Evolutionary conservation across 1,140 invertebrate species (phyloP), one percentile per base, ranked within the genome.

Genomic region (Apis mellifera): DNA sequence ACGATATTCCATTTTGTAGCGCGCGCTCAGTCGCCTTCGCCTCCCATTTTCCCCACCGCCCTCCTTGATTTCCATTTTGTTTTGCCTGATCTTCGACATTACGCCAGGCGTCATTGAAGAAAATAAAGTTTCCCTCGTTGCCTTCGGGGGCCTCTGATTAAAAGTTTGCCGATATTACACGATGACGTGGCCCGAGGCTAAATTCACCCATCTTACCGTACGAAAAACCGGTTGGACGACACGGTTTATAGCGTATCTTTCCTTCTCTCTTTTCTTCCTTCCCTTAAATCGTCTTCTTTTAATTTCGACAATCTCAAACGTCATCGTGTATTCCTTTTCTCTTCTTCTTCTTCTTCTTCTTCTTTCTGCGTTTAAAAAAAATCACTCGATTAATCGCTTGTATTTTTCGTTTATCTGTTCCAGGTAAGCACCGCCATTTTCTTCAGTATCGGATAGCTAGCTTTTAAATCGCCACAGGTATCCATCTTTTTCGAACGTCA

Each of bases 111-210:
- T 89, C 85, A 89, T 81, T 81, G 83, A 64, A 69, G 80, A 87
- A 89, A 89, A 89, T 89, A 87, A 89, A 89, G 83, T 83, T 81
- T 83, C 78, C 78, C 69, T 66, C 64, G 48, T 62, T 57, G 65
- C 84, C 62, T 77, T 60, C 64, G 55, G 52, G 52, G 19, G 70
- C 26, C 68, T 84, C 85, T 89, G 88, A 89, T 89, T 89, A 89
- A 89, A 89, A 89, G 88, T 89, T 89, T 84, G 75, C 83, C 87
- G 70, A 87, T 89, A 89, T 89, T 89, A 85, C 57, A 73, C 68
- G 80, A 79, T 89, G 88, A 89, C 70, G 88, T 83, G 65, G 81
- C 66, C 26, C 59, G 21, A 75, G 83, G 73, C 80, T 85, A 86
- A 84, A 84, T 89, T 89, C 82, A 84, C 60, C 52, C 73, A 57